Conservation (phyloP, 2,888 invertebrate genomes). For the Aradus depressus region DNA sequence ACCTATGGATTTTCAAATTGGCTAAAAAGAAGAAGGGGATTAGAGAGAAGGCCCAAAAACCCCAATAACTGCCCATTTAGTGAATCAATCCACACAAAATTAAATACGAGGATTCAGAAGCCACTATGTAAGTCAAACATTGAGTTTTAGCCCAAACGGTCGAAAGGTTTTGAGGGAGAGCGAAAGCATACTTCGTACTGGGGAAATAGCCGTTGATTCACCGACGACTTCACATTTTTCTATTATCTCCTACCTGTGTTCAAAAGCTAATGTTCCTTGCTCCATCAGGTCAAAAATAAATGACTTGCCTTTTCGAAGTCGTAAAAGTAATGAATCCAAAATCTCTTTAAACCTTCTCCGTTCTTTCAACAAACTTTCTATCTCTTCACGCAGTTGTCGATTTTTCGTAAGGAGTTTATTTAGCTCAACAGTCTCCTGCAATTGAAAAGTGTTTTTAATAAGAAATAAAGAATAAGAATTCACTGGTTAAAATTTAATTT, state of each 20-base stretch:
- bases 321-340: conserved; percentile 53
- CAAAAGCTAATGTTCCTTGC: conserved; percentile 76
- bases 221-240: too few relatives aligned
- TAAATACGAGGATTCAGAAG: too few relatives aligned
- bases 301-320: conserved; percentile 62
- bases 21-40: too few relatives aligned
- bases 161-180: too few relatives aligned
- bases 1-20: too few relatives aligned
- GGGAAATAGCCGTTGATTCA: too few relatives aligned
- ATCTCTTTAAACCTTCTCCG: conserved; percentile 69
- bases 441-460: background rate
- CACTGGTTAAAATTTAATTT: background rate
- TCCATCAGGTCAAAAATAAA: conserved; percentile 78
- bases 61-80: too few relatives aligned
- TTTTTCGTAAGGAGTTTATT: conserved; percentile 65
- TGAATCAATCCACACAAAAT: too few relatives aligned
- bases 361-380: conserved; percentile 71
- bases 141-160: too few relatives aligned
- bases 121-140: too few relatives aligned
- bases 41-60: too few relatives aligned
- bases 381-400: conserved; percentile 58
- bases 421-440: conserved; percentile 55
- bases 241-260: conserved; percentile 67
- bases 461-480: background rate
- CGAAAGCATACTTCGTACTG: too few relatives aligned